phyloP scores from a whole-genome alignment of 2,797 vertebrate species.

The Pipistrellus kuhlii region DNA sequence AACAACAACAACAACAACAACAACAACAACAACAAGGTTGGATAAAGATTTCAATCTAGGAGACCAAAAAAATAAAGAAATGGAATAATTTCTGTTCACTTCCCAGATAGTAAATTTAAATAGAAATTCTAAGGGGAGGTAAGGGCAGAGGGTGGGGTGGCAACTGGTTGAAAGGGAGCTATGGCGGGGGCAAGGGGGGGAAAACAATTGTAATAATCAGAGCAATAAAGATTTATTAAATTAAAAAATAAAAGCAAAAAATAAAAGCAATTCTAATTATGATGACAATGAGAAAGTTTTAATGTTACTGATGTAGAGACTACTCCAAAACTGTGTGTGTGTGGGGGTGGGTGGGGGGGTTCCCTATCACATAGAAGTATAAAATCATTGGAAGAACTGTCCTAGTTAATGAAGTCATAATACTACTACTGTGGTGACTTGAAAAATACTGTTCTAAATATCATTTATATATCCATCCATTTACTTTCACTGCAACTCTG shows the following conservation, averaged over 20 bases:
- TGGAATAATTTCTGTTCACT: neutral
- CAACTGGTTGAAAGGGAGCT: too few relatives aligned
- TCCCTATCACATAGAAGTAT: neutral
- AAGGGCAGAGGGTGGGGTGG: too few relatives aligned
- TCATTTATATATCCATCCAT: neutral
- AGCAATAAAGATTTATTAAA: too few relatives aligned
- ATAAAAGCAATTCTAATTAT: neutral
- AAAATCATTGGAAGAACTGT: neutral
- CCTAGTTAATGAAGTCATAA: neutral
- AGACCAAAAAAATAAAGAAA: slow-evolving; percentile 16
- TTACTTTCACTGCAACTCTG: neutral
- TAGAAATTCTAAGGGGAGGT: neutral
- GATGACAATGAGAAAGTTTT: neutral
- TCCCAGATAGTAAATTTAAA: neutral
- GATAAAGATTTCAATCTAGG: slow-evolving; percentile 22
- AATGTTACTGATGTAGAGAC: neutral
- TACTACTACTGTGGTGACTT: neutral
- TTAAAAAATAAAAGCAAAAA: neutral
- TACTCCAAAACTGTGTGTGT: neutral
- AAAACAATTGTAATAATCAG: too few relatives aligned
- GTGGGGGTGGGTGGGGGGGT: too few relatives aligned
- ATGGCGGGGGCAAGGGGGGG: too few relatives aligned
- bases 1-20: neutral
- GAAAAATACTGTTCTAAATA: neutral
- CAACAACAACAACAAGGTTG: neutral